Conservation (phyloP, 2,113 vertebrate genomes). For the Poeciliopsis turrubarensis region DNA sequence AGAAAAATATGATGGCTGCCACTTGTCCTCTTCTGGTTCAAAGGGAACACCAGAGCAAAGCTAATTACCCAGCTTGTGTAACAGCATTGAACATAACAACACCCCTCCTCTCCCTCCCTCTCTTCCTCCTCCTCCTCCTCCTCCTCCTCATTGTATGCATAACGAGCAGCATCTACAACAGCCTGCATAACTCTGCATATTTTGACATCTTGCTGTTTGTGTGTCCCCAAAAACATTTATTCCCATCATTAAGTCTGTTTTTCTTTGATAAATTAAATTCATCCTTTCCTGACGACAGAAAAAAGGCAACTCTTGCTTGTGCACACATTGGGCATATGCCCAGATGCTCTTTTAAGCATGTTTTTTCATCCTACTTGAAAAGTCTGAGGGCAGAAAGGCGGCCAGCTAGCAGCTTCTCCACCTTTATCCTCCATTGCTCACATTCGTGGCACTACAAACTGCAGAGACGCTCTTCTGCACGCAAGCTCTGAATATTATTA, state of each 20-base stretch:
- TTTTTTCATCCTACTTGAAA: slow-evolving; percentile 48
- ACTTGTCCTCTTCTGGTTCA: slow-evolving; percentile 65
- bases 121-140: slow-evolving; percentile 26
- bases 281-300: slow-evolving; percentile 20
- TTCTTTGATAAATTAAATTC: slow-evolving; percentile 24
- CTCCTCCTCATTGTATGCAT: slow-evolving; percentile 17
- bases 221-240: slow-evolving; percentile 30
- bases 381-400: slow-evolving; percentile 51
- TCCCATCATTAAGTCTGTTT: slow-evolving; percentile 22
- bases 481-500: slow-evolving; percentile 38
- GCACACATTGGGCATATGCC: slow-evolving; percentile 11
- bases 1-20: slow-evolving; percentile 66
- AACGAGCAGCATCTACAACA: slow-evolving; percentile 62
- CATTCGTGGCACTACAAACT: slow-evolving; percentile 28
- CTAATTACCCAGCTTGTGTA: slow-evolving; percentile 73
- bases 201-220: slow-evolving; percentile 41
- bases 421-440: slow-evolving; percentile 27
- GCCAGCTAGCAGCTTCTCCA: slow-evolving; percentile 44
- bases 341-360: slow-evolving; percentile 41
- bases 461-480: slow-evolving; percentile 22
- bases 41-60: slow-evolving; percentile 62
- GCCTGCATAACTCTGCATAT: slow-evolving; percentile 62
- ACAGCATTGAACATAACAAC: slow-evolving; percentile 53
- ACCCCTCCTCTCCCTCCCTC: slow-evolving; percentile 32
- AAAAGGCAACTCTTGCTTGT: slow-evolving; percentile 22